Evolutionary conservation across 2,888 invertebrate genomes (phyloP), one percentile per base, ranked within the genome.

Genomic region (Argyresthia goedartella): DNA sequence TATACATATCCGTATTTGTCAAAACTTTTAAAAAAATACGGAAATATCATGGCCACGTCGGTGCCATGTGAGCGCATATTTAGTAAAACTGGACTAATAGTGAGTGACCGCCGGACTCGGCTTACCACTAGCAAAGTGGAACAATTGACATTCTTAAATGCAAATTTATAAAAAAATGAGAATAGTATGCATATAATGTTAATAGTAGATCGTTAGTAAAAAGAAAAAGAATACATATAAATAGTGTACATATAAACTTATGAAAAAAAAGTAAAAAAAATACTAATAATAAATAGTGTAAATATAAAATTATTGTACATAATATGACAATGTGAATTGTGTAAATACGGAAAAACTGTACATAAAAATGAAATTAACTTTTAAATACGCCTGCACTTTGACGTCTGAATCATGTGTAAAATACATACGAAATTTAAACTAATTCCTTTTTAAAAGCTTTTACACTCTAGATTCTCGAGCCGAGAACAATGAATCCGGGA

Each of bases 51-150:
- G 48, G 48, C 48, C 8, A 48, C 48, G 16, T 48, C 33, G 8
- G 48, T 48, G 9, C 48, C 48, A 13, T 48, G 48, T 35, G 48
- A 48, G 34, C 48, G 35, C 15, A 48, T 48, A 16, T 48, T 48
- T 35, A 48, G 48, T 33, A 48, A 48, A 13, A 48, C 48, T 9
- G 35, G 48, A 9, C 48, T 48, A 15, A 48, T 13, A n/a, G 13
- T 48, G 11, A 48, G 13, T 48, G 13, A 48, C 34, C 48, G 48
- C 48, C 48, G 34, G 8, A 48, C 35, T 11, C 48, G 13, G 13
- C 48, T 48, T 48, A 48, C 9, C 8, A 33, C 33, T 9, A 33
- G 9, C 8, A 44, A 44, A 15, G 44, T 44, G 8, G 14, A 11
- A 11, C 13, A 44, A 44, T 13, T 44, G 9, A 44, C 44, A 9